Base-by-base conservation (phyloP, 2,113 vertebrate genomes). In the Rynchops niger region DNA sequence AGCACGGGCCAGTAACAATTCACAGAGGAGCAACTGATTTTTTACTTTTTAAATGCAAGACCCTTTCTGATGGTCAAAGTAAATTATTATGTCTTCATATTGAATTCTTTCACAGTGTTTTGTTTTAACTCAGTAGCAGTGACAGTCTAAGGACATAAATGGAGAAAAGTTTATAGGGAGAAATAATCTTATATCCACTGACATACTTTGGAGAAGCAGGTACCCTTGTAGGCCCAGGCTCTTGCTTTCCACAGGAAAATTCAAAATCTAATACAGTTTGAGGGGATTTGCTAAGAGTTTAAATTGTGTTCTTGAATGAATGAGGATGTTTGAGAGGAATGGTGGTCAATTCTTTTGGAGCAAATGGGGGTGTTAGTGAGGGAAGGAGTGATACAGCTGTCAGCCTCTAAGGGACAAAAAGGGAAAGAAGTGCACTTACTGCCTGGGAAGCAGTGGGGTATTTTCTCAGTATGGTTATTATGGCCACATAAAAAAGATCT, bases 361-460 rank as follows among this genome's bases (percentile, higher is more conserved):
- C 12, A 47, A 63, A 42, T 9, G 30, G 22, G 34, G n/a, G 17
- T 69, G 25, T 45, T 81, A 4, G 49, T 7, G 32, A 62, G 55
- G 47, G 42, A 74, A 67, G 71, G 45, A 80, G 29, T 38, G 43
- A 32, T 30, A 34, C 15, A 58, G 21, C n/a, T 25, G 6, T 58
- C 58, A 83, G 21, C 15, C 47, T 67, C 52, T 53, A 43, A 45
- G 42, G 61, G 36, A 52, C 25, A 59, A 55, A 40, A 72, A 18
- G 12, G 40, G 30, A 80, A n/a, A 80, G 30, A 81, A 80, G 73
- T 9, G 9, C 15, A 42, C n/a, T 38, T 27, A 15, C 20, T 42
- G 65, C 45, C 29, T 38, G n/a, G 40, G 43, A 83, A 84, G 43
- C 16, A 55, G 32, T 0, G 0, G 66, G 8, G 3, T 59, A 12